phyloP scores from a whole-genome alignment of 1,140 invertebrate species.

The Harlomillsia oculata region DNA sequence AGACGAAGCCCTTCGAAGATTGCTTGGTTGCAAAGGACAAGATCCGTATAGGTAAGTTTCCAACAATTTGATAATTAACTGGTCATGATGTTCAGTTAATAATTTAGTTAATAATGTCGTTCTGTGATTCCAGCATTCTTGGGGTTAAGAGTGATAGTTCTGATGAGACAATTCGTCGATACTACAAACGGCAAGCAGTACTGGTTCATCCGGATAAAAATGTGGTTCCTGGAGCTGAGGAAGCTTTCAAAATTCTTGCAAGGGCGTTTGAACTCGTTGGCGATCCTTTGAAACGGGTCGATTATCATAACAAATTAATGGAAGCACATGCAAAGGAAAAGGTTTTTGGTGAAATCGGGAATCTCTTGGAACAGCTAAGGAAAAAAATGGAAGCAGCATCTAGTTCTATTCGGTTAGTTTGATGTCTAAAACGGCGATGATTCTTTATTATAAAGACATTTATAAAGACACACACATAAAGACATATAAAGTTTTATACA shows the following conservation, averaged over 20 bases:
- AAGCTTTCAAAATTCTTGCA: conserved; percentile 89
- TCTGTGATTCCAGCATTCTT: conserved; percentile 57
- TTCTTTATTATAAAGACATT: neutral
- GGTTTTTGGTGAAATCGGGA: conserved; percentile 70
- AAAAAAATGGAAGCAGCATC: conserved; percentile 88
- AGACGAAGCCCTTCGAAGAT: conserved; percentile 85
- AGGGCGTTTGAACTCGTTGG: conserved; percentile 76
- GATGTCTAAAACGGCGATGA: neutral
- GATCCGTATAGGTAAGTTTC: conserved; percentile 81
- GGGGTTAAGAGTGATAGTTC: conserved; percentile 73
- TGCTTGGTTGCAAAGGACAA: conserved; percentile 85
- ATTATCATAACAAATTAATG: conserved; percentile 35
- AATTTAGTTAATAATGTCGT: neutral
- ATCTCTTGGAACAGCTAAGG: conserved; percentile 71
- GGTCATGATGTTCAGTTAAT: too few species aligned
- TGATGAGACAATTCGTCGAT: conserved; percentile 87
- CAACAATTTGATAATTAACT: neutral
- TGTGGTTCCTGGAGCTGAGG: conserved; percentile 83
- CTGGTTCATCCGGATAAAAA: conserved; percentile 94
- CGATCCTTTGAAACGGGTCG: conserved; percentile 57
- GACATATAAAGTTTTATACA: neutral
- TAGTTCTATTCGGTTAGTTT: conserved; percentile 61
- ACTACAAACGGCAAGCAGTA: conserved; percentile 84
- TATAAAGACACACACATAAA: neutral
- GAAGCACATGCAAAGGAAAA: conserved; percentile 55